These are phyloP conservation scores for Drymodes brunneopygia DNA, from an alignment of 2,113 vertebrate species.

Conservation along the genomic window DNA sequence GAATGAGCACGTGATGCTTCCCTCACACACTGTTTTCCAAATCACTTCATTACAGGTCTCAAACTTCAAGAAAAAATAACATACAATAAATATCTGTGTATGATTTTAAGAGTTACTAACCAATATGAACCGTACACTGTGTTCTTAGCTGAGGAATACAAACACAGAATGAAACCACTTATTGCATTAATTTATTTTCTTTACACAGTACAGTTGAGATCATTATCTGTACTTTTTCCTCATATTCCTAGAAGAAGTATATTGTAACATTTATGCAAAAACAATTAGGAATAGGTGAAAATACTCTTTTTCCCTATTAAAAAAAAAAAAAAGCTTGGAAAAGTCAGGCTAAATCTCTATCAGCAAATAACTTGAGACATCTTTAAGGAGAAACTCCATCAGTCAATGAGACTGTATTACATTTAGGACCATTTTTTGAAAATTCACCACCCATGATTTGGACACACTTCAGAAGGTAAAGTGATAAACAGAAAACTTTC, in stretches of 20 bases:
- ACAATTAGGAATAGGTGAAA: background rate
- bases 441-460: background rate
- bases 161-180: background rate
- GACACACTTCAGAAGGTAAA: background rate
- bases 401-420: background rate
- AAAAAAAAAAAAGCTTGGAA: background rate
- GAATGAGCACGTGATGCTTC: conserved; percentile 1
- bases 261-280: background rate
- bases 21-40: background rate
- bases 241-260: background rate
- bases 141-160: background rate
- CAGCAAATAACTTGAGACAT: background rate
- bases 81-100: background rate
- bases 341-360: background rate
- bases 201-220: background rate
- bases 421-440: background rate
- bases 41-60: background rate
- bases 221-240: background rate
- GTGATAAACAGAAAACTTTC: background rate
- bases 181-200: background rate
- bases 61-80: background rate
- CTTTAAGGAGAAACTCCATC: background rate
- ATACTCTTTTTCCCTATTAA: background rate
- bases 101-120: background rate
- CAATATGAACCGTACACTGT: background rate